Percentiles rank a stretch among this genome's conserved stretches.
phyloP scores from a whole-genome alignment of 2,888 invertebrate genomes.

The Stenchaetothrips biformis region DNA sequence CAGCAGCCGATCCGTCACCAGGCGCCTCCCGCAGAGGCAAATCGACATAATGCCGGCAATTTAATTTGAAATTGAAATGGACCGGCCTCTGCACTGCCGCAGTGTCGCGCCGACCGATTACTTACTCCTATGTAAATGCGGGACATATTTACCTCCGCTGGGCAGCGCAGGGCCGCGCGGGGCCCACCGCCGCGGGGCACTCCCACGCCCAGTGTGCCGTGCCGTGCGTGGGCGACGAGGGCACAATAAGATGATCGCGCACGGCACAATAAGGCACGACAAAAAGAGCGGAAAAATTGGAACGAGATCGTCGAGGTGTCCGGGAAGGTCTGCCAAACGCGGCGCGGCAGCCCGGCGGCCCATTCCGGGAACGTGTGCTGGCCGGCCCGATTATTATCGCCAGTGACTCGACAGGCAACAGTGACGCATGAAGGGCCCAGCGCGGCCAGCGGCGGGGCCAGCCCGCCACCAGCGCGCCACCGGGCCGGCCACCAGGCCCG shows the following conservation, averaged over 20 bases:
- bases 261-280: neutral
- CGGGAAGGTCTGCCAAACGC: neutral
- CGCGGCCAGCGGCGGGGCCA: neutral
- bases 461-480: neutral
- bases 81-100: neutral
- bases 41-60: conserved; percentile 6
- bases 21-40: neutral
- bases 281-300: neutral
- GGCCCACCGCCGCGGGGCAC: neutral
- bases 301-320: neutral
- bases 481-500: neutral
- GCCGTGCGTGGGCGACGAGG: neutral
- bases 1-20: neutral
- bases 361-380: neutral
- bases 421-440: neutral
- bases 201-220: neutral
- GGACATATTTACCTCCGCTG: neutral
- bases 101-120: neutral
- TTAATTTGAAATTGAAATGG: neutral
- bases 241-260: conserved; percentile 7
- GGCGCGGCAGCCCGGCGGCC: neutral
- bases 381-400: neutral
- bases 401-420: conserved; percentile 1
- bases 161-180: neutral
- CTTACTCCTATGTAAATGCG: conserved; percentile 10